These are phyloP conservation scores for Dysdera silvatica DNA, from an alignment of 1,140 invertebrate species.

Conservation along the genomic window DNA sequence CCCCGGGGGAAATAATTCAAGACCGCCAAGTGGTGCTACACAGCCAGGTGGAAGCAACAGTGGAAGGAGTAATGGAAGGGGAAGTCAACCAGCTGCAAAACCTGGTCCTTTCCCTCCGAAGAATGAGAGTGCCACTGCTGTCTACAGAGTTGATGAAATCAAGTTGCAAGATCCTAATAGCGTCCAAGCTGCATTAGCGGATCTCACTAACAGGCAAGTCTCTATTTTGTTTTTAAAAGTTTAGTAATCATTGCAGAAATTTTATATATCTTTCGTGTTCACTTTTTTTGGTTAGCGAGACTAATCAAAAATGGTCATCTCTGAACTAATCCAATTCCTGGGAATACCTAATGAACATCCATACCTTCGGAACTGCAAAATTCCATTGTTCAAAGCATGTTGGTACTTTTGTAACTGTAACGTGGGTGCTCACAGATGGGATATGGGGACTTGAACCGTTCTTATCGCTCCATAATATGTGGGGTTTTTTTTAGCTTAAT, in stretches of 20 bases:
- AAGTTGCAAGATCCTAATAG: conserved; percentile 52
- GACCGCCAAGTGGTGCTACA: conserved; percentile 25
- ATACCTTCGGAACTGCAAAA: too few relatives aligned
- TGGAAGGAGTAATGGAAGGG: conserved; percentile 8
- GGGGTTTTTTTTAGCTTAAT: too few relatives aligned
- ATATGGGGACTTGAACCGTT: too few relatives aligned
- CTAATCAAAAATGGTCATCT: too few relatives aligned
- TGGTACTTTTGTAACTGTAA: too few relatives aligned
- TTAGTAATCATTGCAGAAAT: not conserved
- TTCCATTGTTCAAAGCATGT: too few relatives aligned
- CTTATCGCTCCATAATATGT: too few relatives aligned
- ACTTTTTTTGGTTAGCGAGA: too few relatives aligned
- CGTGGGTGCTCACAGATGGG: too few relatives aligned
- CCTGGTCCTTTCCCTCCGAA: conserved; percentile 30
- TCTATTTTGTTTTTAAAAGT: too few relatives aligned
- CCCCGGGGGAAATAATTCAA: conserved; percentile 8
- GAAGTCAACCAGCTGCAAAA: conserved; percentile 14
- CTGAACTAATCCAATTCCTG: too few relatives aligned
- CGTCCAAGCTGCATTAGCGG: conserved; percentile 53
- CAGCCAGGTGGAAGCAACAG: conserved; percentile 18
- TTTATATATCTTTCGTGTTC: not conserved
- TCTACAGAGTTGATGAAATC: conserved; percentile 54
- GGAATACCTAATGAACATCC: too few relatives aligned
- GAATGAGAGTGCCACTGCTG: conserved; percentile 43
- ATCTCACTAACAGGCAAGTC: conserved; percentile 41